Percentiles rank a stretch among this genome's conserved stretches.
These are phyloP conservation scores for Zingel zingel DNA, from an alignment of 2,113 vertebrate species.

Conservation along the genomic window DNA sequence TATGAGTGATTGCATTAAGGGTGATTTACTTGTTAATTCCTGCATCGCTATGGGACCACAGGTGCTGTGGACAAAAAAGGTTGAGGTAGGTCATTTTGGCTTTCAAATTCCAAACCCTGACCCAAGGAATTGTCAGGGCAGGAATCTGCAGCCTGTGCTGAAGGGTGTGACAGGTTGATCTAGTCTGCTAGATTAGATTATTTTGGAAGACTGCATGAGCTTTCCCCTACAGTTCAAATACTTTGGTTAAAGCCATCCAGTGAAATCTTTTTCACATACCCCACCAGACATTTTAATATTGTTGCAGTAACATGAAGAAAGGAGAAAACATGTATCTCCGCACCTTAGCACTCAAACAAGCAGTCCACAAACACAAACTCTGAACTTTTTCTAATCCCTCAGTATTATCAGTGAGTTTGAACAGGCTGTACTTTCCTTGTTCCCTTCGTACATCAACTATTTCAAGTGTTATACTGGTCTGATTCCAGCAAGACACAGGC, in stretches of 20 bases:
- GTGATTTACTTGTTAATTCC: neutral
- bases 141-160: neutral
- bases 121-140: neutral
- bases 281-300: neutral
- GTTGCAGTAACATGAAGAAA: neutral
- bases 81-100: neutral
- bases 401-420: constrained; percentile 8
- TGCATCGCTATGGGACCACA: neutral
- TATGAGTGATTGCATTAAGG: neutral
- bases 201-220: neutral
- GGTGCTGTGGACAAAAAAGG: constrained; percentile 13
- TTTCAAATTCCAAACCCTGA: constrained; percentile 32
- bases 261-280: neutral
- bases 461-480: neutral
- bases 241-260: neutral
- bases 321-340: too few species aligned
- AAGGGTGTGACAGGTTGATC: constrained; percentile 15
- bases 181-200: neutral
- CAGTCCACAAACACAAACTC: neutral
- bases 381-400: neutral
- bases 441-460: neutral
- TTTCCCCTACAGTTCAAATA: neutral
- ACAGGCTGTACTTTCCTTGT: constrained; percentile 11
- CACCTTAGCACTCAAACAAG: neutral
- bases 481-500: constrained; percentile 28